phyloP scores from a whole-genome alignment of 1,140 invertebrate genomes.

The Myzus persicae region DNA sequence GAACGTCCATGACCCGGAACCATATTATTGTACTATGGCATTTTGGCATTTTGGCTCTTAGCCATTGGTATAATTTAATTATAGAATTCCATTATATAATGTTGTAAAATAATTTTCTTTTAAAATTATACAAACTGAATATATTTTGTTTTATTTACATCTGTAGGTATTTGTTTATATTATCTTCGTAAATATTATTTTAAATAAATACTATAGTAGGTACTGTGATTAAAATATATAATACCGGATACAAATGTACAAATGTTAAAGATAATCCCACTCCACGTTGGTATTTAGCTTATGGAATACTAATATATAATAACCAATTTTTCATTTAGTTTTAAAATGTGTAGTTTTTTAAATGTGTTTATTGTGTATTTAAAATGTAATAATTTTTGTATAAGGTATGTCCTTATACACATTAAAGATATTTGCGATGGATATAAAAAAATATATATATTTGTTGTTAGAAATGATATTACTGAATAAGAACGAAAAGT shows the following conservation, averaged over 20 bases:
- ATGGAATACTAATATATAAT: not conserved
- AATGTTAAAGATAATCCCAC: not conserved
- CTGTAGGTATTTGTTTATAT: not conserved
- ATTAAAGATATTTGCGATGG: not conserved
- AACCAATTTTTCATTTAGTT: not conserved
- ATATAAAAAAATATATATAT: not conserved
- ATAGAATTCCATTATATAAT: constrained; percentile 19
- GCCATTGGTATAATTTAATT: constrained; percentile 26
- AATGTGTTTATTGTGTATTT: not conserved
- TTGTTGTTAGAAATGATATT: not conserved
- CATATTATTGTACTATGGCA: constrained; percentile 20
- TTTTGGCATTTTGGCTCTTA: constrained; percentile 14
- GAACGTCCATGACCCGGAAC: constrained; percentile 33
- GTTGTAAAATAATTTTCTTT: not conserved
- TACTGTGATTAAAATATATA: not conserved
- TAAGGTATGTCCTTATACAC: too few species aligned
- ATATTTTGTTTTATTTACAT: not conserved
- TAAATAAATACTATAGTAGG: not conserved
- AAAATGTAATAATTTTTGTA: not conserved
- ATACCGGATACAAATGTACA: not conserved
- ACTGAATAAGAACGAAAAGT: not conserved
- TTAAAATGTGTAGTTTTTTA: too few species aligned
- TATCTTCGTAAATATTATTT: not conserved
- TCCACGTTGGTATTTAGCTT: not conserved
- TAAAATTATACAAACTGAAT: not conserved